Evolutionary conservation across 2,888 invertebrate species (phyloP).

Genomic region (Calliphora vomitoria): DNA sequence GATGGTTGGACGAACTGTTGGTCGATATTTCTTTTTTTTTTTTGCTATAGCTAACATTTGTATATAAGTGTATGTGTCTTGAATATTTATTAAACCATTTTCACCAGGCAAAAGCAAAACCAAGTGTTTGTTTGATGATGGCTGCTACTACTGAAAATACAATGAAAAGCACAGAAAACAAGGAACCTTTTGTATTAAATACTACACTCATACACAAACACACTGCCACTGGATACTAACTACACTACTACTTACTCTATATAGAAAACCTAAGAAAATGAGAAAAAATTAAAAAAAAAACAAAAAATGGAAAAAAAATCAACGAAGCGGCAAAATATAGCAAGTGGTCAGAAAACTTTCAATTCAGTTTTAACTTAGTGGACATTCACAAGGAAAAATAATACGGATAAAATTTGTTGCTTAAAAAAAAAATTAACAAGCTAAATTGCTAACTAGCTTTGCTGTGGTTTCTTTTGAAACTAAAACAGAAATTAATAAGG

Average conservation of each 20-base stretch:
- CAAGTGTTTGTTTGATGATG: constrained; percentile 65
- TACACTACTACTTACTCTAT: constrained; percentile 4
- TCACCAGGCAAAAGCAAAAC: constrained; percentile 60
- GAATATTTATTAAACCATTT: constrained; percentile 67
- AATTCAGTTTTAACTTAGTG: constrained; percentile 74
- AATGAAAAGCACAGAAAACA: constrained; percentile 59
- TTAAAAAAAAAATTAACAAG: constrained; percentile 38
- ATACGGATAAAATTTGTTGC: constrained; percentile 59
- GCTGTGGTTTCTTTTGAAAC: constrained; percentile 10
- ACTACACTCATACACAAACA: constrained; percentile 22
- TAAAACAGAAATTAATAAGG: neutral
- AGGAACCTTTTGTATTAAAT: constrained; percentile 62
- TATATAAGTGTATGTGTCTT: constrained; percentile 55
- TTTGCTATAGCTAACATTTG: neutral
- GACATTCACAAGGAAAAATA: constrained; percentile 70
- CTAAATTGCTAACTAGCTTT: constrained; percentile 1
- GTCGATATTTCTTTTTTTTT: constrained; percentile 25
- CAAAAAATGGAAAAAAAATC: constrained; percentile 39
- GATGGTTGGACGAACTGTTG: constrained; percentile 8
- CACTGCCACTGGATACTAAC: neutral
- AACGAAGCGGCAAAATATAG: constrained; percentile 72
- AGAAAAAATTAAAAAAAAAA: constrained; percentile 50
- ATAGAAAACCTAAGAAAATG: constrained; percentile 47
- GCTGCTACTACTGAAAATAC: constrained; percentile 42
- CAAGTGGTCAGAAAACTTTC: constrained; percentile 74